These are phyloP conservation scores for Tympanoctomys barrerae DNA, from an alignment of 2,797 vertebrate genomes.

Conservation along the genomic window DNA sequence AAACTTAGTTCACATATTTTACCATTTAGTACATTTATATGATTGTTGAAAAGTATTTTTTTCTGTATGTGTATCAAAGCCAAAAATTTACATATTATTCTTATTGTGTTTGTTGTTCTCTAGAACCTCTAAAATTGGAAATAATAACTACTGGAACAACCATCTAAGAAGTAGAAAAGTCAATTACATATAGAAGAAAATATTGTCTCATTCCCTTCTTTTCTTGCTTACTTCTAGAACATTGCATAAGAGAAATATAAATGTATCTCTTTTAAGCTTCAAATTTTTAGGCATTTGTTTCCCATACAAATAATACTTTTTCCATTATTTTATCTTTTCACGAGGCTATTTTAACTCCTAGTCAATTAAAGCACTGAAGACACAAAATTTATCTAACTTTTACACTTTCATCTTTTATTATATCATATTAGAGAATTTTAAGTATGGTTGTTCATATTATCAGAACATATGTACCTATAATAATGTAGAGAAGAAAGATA, in stretches of 20 bases:
- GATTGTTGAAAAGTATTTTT: not conserved
- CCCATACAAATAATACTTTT: not conserved
- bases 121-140: not conserved
- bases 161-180: not conserved
- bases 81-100: not conserved
- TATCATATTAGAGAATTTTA: not conserved
- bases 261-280: not conserved
- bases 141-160: not conserved
- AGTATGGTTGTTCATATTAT: not conserved
- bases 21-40: not conserved
- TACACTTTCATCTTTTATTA: not conserved
- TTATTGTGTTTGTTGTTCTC: not conserved
- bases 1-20: not conserved
- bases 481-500: not conserved
- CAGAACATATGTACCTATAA: not conserved
- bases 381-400: not conserved
- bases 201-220: not conserved
- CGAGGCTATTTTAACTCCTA: not conserved
- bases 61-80: not conserved
- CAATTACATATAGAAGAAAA: not conserved
- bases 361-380: no score
- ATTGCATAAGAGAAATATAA: not conserved
- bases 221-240: not conserved
- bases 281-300: not conserved
- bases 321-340: not conserved